A percentile compares a stretch with the other conserved stretches of the same genome.
phyloP scores from a whole-genome alignment of 2,113 vertebrate genomes.

The Chaetodon auriga region DNA sequence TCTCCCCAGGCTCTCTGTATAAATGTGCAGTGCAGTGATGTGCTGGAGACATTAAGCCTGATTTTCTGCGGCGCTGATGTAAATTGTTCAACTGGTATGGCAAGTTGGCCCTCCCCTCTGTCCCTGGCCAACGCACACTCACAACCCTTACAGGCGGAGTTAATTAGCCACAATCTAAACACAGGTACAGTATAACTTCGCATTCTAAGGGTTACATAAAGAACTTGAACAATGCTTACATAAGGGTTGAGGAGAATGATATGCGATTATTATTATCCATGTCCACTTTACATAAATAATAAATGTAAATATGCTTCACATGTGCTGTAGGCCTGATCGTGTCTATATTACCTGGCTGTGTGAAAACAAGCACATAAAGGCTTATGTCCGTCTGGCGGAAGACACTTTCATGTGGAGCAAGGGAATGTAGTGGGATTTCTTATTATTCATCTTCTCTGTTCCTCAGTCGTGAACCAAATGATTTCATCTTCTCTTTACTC shows the following conservation, averaged over 20 bases:
- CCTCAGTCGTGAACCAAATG: too few species aligned
- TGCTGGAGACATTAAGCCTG: slow-evolving; percentile 92
- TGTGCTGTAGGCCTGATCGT: background rate
- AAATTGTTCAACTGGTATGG: slow-evolving; percentile 87
- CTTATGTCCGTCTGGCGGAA: too few species aligned
- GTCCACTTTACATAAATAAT: background rate
- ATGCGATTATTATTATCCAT: too few species aligned
- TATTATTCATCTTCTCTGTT: too few species aligned
- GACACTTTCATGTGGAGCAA: too few species aligned
- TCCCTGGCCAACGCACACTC: slow-evolving; percentile 87
- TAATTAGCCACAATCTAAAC: slow-evolving; percentile 91
- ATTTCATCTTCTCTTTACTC: too few species aligned
- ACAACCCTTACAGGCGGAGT: slow-evolving; percentile 91
- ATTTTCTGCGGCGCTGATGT: slow-evolving; percentile 94
- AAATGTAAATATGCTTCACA: background rate
- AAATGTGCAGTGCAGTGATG: slow-evolving; percentile 91
- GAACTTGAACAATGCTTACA: background rate
- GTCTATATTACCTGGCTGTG: background rate
- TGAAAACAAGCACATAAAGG: background rate
- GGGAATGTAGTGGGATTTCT: too few species aligned
- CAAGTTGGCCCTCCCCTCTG: slow-evolving; percentile 82
- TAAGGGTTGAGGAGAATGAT: background rate
- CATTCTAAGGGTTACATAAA: background rate
- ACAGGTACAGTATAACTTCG: slow-evolving; percentile 83
- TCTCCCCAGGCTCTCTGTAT: slow-evolving; percentile 89